Percentiles rank a stretch among this genome's conserved stretches.
Evolutionary conservation across 53 echinoderm and acorn worm genomes (phyloP).

Genomic region (Glandiceps talaboti): DNA sequence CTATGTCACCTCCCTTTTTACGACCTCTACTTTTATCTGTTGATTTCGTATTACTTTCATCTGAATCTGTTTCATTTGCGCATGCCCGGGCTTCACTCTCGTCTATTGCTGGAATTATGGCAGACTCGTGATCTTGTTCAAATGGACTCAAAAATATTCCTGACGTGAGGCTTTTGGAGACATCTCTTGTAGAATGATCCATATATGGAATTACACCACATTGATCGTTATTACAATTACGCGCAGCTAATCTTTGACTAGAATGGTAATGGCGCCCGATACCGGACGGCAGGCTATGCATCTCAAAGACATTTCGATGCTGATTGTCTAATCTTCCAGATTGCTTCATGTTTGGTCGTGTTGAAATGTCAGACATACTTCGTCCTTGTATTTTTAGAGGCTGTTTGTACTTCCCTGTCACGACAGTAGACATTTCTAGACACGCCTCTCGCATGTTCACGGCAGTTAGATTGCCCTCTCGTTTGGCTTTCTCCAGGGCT

Average conservation of each 20-base stretch:
- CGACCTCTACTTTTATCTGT: no score
- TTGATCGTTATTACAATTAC: slow-evolving; percentile 15
- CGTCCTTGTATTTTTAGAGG: neutral
- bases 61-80: no score
- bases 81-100: slow-evolving; percentile 29
- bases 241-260: neutral
- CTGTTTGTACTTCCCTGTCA: slow-evolving; percentile 12
- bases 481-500: slow-evolving; percentile 62
- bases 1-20: no score
- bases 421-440: slow-evolving; percentile 40
- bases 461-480: slow-evolving; percentile 63
- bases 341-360: neutral
- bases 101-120: no score
- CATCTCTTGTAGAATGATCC: slow-evolving; percentile 39
- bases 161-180: slow-evolving; percentile 63
- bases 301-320: no score
- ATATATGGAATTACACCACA: no score
- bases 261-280: neutral
- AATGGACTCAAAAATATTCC: no score
- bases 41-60: no score
- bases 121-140: no score
- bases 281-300: neutral
- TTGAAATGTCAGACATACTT: neutral
- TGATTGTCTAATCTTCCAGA: neutral
- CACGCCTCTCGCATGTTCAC: slow-evolving; percentile 47